Percentiles rank a stretch among this genome's conserved stretches.
These are phyloP conservation scores for Eubucco bourcierii DNA, from an alignment of 2,113 vertebrate genomes.

Conservation along the genomic window DNA sequence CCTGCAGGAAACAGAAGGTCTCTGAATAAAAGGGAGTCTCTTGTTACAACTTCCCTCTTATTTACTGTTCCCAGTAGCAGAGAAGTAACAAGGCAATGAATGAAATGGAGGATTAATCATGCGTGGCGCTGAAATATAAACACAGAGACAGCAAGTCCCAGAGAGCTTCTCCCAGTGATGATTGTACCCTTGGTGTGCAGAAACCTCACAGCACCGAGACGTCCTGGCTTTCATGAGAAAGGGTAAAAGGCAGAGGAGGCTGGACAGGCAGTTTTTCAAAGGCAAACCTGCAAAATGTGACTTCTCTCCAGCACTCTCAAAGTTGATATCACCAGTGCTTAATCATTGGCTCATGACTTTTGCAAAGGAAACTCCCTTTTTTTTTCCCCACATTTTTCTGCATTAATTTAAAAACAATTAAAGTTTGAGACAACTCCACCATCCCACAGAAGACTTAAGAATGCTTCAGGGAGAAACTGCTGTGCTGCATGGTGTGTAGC, in stretches of 20 bases:
- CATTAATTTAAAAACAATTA: background rate
- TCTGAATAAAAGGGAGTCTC: conserved; percentile 62
- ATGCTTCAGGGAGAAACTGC: background rate
- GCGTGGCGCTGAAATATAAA: conserved; percentile 10
- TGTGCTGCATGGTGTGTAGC: background rate
- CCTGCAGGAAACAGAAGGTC: conserved; percentile 66
- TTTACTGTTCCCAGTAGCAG: conserved; percentile 63
- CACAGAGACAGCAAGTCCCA: background rate
- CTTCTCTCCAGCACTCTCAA: background rate
- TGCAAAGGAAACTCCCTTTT: background rate
- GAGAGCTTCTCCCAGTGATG: background rate
- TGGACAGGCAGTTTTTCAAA: background rate
- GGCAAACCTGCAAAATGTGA: background rate
- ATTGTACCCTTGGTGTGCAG: accelerated
- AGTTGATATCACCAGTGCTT: background rate
- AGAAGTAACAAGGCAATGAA: conserved; percentile 50
- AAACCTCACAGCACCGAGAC: background rate
- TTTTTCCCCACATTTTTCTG: background rate
- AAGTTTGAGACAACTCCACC: background rate
- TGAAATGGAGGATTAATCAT: conserved; percentile 49
- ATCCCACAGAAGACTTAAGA: background rate
- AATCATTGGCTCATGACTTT: background rate
- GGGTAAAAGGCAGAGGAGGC: background rate
- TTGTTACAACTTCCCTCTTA: conserved; percentile 65
- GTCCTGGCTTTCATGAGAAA: background rate